Evolutionary conservation across 2,797 vertebrate genomes (phyloP).

Genomic region (Smutsia gigantea): DNA sequence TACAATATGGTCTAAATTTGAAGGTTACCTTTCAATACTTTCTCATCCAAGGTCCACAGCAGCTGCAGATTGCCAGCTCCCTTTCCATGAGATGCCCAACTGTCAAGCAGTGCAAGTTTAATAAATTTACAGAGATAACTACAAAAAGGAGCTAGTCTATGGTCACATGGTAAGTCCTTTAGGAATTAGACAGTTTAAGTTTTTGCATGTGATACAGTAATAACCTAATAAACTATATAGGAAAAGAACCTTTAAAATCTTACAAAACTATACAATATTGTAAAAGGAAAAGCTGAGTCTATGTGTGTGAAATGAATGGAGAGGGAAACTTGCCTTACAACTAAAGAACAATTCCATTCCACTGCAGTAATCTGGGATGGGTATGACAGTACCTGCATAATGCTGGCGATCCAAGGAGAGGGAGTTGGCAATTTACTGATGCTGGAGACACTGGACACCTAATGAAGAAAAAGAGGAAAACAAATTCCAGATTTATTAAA

Average conservation of each 20-base stretch:
- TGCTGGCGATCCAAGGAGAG: constrained; percentile 82
- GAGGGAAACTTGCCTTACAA: constrained; percentile 84
- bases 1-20: constrained; percentile 63
- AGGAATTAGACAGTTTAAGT: constrained; percentile 87
- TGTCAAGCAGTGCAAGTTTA: constrained; percentile 68
- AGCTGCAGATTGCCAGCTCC: constrained; percentile 87
- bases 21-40: constrained; percentile 84
- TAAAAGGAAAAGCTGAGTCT: constrained; percentile 80
- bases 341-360: constrained; percentile 85
- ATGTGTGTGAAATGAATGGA: constrained; percentile 58
- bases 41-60: constrained; percentile 86
- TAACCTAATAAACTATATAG: constrained; percentile 75
- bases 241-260: constrained; percentile 78
- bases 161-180: constrained; percentile 73
- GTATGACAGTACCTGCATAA: constrained; percentile 83
- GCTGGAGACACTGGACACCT: constrained; percentile 86
- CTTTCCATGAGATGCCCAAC: constrained; percentile 82
- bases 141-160: constrained; percentile 84
- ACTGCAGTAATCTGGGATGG: constrained; percentile 82
- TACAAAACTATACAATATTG: constrained; percentile 86
- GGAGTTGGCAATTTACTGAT: constrained; percentile 85
- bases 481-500: constrained; percentile 68
- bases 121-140: constrained; percentile 81
- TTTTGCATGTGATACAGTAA: constrained; percentile 73
- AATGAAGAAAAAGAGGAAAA: constrained; percentile 76